A percentile compares a stretch with the other conserved stretches of the same genome.
Evolutionary conservation across 2,113 vertebrate genomes (phyloP).

Genomic region (Semnopithecus entellus): DNA sequence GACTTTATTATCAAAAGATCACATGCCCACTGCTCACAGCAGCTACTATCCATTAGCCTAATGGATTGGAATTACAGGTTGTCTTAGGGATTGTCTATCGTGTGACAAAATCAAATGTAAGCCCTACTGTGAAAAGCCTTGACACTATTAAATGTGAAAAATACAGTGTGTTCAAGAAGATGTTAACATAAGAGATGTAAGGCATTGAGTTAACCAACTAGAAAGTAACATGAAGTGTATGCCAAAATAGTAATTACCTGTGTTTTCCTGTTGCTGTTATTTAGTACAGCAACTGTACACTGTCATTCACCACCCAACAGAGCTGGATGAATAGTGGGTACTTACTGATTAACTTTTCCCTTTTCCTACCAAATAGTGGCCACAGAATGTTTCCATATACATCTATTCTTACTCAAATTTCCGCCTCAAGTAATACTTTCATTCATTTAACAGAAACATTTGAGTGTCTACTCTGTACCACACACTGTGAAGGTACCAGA

Average conservation of each 20-base stretch:
- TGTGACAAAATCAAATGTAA: constrained; percentile 82
- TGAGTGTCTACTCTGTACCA: background rate
- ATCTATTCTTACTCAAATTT: background rate
- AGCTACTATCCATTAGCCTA: constrained; percentile 86
- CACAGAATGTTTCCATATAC: background rate
- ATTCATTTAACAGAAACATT: background rate
- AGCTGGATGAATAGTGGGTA: background rate
- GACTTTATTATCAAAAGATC: constrained; percentile 81
- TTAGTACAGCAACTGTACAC: background rate
- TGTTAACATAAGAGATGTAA: constrained; percentile 57
- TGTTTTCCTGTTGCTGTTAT: constrained; percentile 31
- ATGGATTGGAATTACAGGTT: constrained; percentile 86
- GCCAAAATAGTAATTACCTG: constrained; percentile 19
- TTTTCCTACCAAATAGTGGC: background rate
- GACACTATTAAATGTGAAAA: constrained; percentile 82
- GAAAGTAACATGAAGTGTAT: constrained; percentile 42
- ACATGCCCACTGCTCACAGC: constrained; percentile 83
- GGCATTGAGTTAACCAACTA: constrained; percentile 60
- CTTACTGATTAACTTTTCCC: background rate
- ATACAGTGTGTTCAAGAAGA: constrained; percentile 70
- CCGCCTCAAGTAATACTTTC: background rate
- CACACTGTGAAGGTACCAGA: background rate
- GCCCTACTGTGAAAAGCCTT: constrained; percentile 81
- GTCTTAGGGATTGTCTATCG: constrained; percentile 83
- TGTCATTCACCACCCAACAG: background rate